A percentile compares a stretch with the other conserved stretches of the same genome.
Conservation (phyloP, 2,797 vertebrate genomes). For the Bovichtus variegatus region DNA sequence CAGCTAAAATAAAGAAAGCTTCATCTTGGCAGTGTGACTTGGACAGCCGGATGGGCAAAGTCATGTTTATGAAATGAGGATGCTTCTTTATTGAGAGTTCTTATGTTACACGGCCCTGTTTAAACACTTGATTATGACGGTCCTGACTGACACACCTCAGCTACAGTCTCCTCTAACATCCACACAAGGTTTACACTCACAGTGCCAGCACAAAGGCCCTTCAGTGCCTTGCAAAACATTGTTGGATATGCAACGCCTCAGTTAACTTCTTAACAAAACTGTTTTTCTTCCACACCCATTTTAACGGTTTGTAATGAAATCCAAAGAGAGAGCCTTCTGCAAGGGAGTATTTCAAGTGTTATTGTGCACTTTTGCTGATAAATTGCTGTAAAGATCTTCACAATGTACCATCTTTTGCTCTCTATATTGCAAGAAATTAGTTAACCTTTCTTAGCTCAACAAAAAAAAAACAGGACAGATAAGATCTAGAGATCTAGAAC, state of each 20-base stretch:
- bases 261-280: constrained; percentile 1
- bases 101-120: not conserved
- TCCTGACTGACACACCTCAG: too few species aligned
- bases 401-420: not conserved
- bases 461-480: not conserved
- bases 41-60: constrained; percentile 13
- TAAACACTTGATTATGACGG: not conserved
- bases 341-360: not conserved
- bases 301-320: not conserved
- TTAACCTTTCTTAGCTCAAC: not conserved
- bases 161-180: not conserved
- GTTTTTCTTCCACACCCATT: not conserved
- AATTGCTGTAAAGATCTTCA: not conserved
- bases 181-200: not conserved
- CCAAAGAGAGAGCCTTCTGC: not conserved
- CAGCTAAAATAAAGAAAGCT: constrained; percentile 47
- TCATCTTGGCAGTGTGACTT: constrained; percentile 34
- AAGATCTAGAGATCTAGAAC: not conserved
- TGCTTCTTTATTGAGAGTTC: constrained; percentile 4
- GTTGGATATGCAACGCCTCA: not conserved
- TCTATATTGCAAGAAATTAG: not conserved
- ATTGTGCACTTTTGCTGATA: not conserved
- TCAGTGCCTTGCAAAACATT: not conserved
- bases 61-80: not conserved
- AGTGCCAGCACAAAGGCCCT: not conserved